Base-by-base conservation (phyloP, 1,140 invertebrate species). In the Drosophila simulans region DNA sequence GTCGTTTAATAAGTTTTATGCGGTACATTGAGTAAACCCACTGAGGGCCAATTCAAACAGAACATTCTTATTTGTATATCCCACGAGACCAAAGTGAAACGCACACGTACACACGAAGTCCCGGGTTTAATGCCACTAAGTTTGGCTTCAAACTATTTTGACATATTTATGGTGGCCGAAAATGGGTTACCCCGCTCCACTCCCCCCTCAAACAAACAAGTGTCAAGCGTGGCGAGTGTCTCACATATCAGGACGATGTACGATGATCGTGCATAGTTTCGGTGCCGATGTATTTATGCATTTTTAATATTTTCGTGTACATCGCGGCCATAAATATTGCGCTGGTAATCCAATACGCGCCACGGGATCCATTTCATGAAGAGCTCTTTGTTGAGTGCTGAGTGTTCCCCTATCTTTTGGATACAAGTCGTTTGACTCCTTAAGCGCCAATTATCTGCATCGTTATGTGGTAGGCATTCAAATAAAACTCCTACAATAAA, bases 271-370 rank as follows among this genome's bases (percentile, higher is more conserved):
- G 17, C 15, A 53, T 53, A 20, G 22, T 12, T 40, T 52, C 34
- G 42, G 25, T 59, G 76, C 55, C 86, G 83, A 86, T 72, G 76
- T 79, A 86, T 86, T 86, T 86, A 86, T 86, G 83, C 65, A 79
- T 83, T 88, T 86, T 86, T 86, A 86, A 86, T 86, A 88, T 88
- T 89, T 72, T 55, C 64, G 51, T 54, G 49, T 46, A 69, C 52
- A 63, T 37, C 39, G 31, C 46, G 22, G 25, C 40, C 59, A 59
- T 77, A 63, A 58, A 70, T 71, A 78, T 71, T 68, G 62, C 51
- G 34, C 48, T 55, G 54, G 64, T 82, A 78, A 86, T 72, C 43
- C 43, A 66, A 75, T 65, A 66, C 51, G 39, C 37, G 39, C 37
- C 48, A 7, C 40, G 65, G 65, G 62, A 64, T 62, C 39, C 39